Evolutionary conservation across 1,140 invertebrate genomes (phyloP).

Genomic region (Caenorhabditis brenneri): DNA sequence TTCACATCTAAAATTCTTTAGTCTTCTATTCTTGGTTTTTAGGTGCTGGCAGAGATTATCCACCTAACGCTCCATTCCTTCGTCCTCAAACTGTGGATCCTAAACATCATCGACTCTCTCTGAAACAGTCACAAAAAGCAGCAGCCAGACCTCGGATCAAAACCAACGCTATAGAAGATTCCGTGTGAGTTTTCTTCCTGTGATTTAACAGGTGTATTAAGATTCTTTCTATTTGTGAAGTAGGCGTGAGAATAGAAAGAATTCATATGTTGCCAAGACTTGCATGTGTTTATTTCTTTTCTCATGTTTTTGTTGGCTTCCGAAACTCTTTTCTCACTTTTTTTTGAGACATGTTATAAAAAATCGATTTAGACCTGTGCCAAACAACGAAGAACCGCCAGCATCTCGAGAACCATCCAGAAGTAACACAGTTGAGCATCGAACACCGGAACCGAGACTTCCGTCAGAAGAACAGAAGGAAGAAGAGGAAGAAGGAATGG

Average conservation of each 20-base stretch:
- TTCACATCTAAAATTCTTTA: background rate
- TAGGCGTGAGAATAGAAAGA: too few species aligned
- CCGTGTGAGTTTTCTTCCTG: background rate
- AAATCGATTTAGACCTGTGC: background rate
- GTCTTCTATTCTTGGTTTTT: background rate
- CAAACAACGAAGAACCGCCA: background rate
- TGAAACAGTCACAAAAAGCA: background rate
- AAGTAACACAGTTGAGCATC: background rate
- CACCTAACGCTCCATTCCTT: background rate
- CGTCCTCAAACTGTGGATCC: background rate
- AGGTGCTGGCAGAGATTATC: background rate
- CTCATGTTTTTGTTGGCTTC: background rate
- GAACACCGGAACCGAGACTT: background rate
- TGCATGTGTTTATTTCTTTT: background rate
- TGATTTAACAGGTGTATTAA: too few species aligned
- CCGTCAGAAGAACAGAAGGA: background rate
- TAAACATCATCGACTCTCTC: background rate
- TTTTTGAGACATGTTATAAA: background rate
- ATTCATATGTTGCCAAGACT: too few species aligned
- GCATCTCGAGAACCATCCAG: background rate
- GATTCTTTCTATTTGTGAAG: too few species aligned
- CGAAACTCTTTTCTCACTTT: background rate
- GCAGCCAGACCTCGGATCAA: background rate
- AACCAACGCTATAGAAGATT: background rate
- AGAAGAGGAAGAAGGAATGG: slow-evolving; percentile 14